Base-by-base conservation (phyloP, 2,888 invertebrate species). In the Belgica antarctica region DNA sequence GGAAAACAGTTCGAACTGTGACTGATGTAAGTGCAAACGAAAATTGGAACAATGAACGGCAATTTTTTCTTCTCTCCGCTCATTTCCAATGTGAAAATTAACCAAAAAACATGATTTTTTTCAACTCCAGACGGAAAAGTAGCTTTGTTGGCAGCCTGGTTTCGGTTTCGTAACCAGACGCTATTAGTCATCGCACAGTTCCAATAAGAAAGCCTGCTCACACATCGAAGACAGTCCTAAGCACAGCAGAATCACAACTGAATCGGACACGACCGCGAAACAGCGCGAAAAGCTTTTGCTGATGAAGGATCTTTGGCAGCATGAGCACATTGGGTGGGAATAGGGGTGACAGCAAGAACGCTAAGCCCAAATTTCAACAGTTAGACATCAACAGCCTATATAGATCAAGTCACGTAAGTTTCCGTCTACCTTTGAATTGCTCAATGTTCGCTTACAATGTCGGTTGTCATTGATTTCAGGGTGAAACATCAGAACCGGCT, bases 361-460 rank as follows among this genome's bases (percentile, higher is more conserved):
- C 80, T 79, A 96, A 95, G 87, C 89, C 90, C 83, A 96, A 94
- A 87, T 96, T 88, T 86, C 92, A 94, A 83, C 90, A 94, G 81
- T 88, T 96, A 86, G 95, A 96, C 86, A 96, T 96, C 88, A 96
- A 96, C 90, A 94, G 87, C 86, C 87, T 96, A 83, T 96, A 94
- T 83, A 90, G 92, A 83, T 87, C 87, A 78, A 90, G 89, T 82
- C 87, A 87, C 83, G 90, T 89, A 81, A 86, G 88, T 36, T 70
- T 24, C 25, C 5, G 10, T 22, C 8, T 31, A 31, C 17, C 70
- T 65, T 70, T 61, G 24, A 72, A 68, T 68, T 62, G 65, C 12
- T 62, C 47, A 17, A 22, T 7, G 22, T 73, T 62, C 28, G n/a
- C 27, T 59, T 59, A 3, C 4, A 66, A 65, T 70, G 12, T 15